These are phyloP conservation scores for Carapus acus DNA, from an alignment of 2,797 vertebrate genomes.

Conservation along the genomic window DNA sequence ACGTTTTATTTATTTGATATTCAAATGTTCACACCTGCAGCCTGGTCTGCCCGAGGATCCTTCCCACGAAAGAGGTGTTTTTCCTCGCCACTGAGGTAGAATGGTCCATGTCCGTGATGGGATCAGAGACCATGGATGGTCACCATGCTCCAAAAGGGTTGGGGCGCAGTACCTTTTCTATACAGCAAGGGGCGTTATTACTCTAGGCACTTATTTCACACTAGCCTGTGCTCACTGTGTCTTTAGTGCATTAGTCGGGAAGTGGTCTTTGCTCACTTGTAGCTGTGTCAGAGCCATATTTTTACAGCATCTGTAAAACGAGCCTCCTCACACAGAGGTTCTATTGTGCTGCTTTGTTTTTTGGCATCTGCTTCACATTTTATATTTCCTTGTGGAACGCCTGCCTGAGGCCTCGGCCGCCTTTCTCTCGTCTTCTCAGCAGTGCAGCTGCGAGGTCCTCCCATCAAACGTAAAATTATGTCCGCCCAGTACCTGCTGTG, in stretches of 20 bases:
- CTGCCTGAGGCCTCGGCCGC: constrained; percentile 40
- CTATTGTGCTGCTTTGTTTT: constrained; percentile 70
- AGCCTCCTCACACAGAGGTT: constrained; percentile 56
- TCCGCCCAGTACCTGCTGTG: too few species aligned
- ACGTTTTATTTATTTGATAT: neutral
- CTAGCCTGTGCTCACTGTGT: neutral
- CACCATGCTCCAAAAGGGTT: too few species aligned
- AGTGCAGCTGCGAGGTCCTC: constrained; percentile 58
- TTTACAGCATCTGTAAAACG: constrained; percentile 34
- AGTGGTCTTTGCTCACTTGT: constrained; percentile 37
- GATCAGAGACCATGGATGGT: too few species aligned
- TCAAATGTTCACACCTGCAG: neutral
- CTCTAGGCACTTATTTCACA: neutral
- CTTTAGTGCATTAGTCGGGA: constrained; percentile 10
- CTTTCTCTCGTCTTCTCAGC: constrained; percentile 42
- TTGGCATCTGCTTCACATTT: constrained; percentile 65
- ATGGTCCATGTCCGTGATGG: neutral
- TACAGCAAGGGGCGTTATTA: constrained; percentile 58
- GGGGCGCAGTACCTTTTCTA: constrained; percentile 3
- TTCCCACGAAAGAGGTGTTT: too few species aligned
- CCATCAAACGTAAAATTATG: neutral
- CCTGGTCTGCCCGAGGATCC: too few species aligned
- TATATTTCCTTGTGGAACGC: constrained; percentile 61
- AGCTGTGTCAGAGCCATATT: constrained; percentile 24
- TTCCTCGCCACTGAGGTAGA: too few species aligned